phyloP scores from a whole-genome alignment of 2,888 invertebrate genomes.

The Lochmaea crataegi region DNA sequence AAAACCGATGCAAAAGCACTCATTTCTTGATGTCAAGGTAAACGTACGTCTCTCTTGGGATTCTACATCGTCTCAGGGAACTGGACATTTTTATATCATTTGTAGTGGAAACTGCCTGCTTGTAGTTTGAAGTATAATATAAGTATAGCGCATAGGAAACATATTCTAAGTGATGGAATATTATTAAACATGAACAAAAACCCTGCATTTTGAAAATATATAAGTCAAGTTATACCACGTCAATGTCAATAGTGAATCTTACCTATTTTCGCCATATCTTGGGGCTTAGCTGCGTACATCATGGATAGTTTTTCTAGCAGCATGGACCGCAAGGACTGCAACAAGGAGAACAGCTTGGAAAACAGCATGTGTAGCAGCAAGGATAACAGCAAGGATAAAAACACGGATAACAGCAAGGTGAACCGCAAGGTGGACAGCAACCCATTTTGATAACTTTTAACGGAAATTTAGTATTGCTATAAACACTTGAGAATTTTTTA shows the following conservation, averaged over 20 bases:
- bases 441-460: not conserved
- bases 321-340: not conserved
- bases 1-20: no score
- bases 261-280: not conserved
- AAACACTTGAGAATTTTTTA: not conserved
- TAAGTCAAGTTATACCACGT: no score
- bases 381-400: constrained; percentile 9
- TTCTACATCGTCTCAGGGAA: no score
- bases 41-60: no score
- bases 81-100: no score
- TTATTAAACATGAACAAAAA: no score
- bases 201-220: no score
- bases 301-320: not conserved
- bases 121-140: no score
- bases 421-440: not conserved
- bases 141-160: no score
- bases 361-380: constrained; percentile 2
- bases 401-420: constrained; percentile 6
- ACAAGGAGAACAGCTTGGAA: not conserved
- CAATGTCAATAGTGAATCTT: not conserved
- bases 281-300: not conserved
- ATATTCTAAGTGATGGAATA: no score
- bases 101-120: no score
- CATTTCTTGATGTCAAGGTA: no score
- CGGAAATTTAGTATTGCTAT: not conserved